A percentile compares a stretch with the other conserved stretches of the same genome.
Evolutionary conservation across 2,797 vertebrate species (phyloP).

Genomic region (Sebastes variabilis): DNA sequence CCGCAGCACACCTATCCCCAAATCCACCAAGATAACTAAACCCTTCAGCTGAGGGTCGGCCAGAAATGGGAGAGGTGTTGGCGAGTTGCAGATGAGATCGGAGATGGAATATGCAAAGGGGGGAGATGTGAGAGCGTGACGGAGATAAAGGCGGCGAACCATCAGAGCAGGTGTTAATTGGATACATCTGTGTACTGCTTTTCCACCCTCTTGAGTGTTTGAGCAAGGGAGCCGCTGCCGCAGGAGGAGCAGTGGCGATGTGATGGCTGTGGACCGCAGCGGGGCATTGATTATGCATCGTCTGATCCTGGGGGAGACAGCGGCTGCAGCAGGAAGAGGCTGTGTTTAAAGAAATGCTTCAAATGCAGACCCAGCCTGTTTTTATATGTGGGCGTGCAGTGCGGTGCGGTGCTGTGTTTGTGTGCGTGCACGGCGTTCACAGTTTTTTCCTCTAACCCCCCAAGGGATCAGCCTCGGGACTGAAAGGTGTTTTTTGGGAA

Average conservation of each 20-base stretch:
- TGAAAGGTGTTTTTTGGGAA: slow-evolving; percentile 26
- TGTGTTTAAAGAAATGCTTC: slow-evolving; percentile 53
- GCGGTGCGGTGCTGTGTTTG: neutral
- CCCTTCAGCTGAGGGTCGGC: slow-evolving; percentile 8
- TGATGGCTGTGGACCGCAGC: slow-evolving; percentile 47
- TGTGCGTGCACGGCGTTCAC: neutral
- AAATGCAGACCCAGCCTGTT: slow-evolving; percentile 22
- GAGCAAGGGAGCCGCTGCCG: slow-evolving; percentile 19
- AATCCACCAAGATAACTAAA: slow-evolving; percentile 19
- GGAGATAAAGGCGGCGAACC: slow-evolving; percentile 37
- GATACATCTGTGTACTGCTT: slow-evolving; percentile 61
- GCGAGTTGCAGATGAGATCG: slow-evolving; percentile 40
- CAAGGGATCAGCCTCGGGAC: slow-evolving; percentile 37
- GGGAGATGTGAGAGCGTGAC: slow-evolving; percentile 19
- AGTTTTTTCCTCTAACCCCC: slow-evolving; percentile 13
- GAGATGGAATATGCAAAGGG: slow-evolving; percentile 23
- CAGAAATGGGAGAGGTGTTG: slow-evolving; percentile 44
- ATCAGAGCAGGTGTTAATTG: slow-evolving; percentile 69
- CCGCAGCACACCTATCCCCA: neutral
- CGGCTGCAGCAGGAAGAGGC: slow-evolving; percentile 39
- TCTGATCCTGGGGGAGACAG: slow-evolving; percentile 45
- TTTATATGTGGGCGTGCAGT: neutral
- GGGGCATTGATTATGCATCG: slow-evolving; percentile 57
- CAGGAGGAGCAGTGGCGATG: slow-evolving; percentile 26
- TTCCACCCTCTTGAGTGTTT: slow-evolving; percentile 20